phyloP scores from a whole-genome alignment of 2,888 invertebrate species.

The Leucophenga maculata region DNA sequence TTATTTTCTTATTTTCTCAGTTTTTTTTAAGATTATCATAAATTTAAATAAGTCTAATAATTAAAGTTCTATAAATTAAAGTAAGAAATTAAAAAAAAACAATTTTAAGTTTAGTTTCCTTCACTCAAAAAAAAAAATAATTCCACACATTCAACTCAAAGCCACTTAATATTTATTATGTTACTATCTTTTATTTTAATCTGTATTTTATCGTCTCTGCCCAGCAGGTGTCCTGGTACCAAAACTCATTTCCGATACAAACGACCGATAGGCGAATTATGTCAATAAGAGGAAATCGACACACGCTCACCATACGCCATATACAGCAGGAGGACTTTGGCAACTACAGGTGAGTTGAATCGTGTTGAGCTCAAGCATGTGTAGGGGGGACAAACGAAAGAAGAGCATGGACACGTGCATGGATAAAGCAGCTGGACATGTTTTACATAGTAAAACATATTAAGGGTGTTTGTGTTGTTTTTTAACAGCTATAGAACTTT shows the following conservation, averaged over 20 bases:
- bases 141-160: too few species aligned
- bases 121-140: too few species aligned
- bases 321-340: conserved; percentile 82
- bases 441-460: neutral
- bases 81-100: too few species aligned
- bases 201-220: conserved; percentile 35
- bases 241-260: conserved; percentile 79
- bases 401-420: neutral
- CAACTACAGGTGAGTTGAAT: conserved; percentile 76
- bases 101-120: too few species aligned
- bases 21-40: too few species aligned
- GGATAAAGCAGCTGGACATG: neutral
- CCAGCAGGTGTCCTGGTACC: conserved; percentile 80
- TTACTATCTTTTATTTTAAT: conserved; percentile 27
- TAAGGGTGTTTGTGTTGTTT: too few species aligned
- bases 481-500: too few species aligned
- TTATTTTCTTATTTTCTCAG: too few species aligned
- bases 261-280: conserved; percentile 80
- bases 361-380: too few species aligned
- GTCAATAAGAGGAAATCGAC: conserved; percentile 81
- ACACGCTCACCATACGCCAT: conserved; percentile 78
- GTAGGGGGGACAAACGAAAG: neutral
- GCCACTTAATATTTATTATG: conserved; percentile 21
- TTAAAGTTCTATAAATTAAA: too few species aligned
- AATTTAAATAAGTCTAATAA: too few species aligned